Conservation (phyloP, 2,797 vertebrate genomes). For the Synaphobranchus kaupii region DNA sequence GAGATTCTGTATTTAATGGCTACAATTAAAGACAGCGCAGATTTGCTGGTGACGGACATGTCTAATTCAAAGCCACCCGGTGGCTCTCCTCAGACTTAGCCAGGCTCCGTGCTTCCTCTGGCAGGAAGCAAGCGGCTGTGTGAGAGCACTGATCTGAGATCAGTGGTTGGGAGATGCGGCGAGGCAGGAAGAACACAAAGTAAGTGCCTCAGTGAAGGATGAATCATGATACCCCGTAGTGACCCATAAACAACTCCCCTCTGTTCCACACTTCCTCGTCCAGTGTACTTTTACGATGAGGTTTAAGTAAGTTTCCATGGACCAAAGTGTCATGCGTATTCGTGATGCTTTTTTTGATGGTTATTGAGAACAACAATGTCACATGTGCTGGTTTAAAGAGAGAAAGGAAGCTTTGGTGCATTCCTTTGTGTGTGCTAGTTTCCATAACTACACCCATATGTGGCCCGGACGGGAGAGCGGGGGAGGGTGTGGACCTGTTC, state of each 20-base stretch:
- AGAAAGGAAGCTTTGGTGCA: not conserved
- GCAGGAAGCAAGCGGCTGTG: not conserved
- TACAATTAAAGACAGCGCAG: not conserved
- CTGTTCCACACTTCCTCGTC: not conserved
- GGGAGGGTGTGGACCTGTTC: not conserved
- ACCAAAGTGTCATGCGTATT: not conserved
- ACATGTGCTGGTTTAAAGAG: not conserved
- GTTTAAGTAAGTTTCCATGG: not conserved
- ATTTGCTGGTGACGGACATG: not conserved
- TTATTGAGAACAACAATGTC: not conserved
- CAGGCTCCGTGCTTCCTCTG: not conserved
- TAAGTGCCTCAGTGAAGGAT: not conserved
- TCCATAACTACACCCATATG: conserved; percentile 12
- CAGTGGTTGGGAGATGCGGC: not conserved
- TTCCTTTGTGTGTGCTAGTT: not conserved
- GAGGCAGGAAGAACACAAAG: not conserved
- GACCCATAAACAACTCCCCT: not conserved
- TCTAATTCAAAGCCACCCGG: not conserved
- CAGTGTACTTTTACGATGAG: too few relatives aligned
- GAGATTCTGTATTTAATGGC: not conserved
- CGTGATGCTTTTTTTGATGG: not conserved
- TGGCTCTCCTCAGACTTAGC: not conserved
- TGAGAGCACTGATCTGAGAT: conserved; percentile 17
- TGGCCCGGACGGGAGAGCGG: not conserved
- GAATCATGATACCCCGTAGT: not conserved